Conservation (phyloP, 2,113 vertebrate species). For the Willisornis vidua region DNA sequence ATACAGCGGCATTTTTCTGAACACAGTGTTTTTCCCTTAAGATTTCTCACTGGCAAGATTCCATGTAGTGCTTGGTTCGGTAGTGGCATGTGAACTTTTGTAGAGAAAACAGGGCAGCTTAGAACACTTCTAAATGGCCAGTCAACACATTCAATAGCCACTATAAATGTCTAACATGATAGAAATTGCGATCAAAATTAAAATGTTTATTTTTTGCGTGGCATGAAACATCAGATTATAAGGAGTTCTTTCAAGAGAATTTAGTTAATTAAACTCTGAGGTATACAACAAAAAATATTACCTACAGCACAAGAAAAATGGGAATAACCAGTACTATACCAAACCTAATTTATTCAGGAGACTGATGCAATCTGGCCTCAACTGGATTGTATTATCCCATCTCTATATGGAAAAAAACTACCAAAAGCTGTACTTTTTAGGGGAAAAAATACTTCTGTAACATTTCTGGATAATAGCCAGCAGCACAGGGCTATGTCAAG, state of each 20-base stretch:
- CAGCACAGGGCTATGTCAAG: constrained; percentile 53
- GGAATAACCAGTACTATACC: neutral
- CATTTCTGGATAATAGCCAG: constrained; percentile 52
- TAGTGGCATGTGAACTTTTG: constrained; percentile 39
- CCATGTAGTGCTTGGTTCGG: neutral
- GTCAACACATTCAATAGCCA: neutral
- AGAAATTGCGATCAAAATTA: neutral
- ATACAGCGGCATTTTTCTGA: constrained; percentile 58
- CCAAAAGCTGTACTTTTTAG: constrained; percentile 48
- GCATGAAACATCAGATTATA: neutral
- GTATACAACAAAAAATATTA: neutral
- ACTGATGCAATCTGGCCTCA: constrained; percentile 22
- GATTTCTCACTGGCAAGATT: constrained; percentile 44
- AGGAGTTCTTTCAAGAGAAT: neutral
- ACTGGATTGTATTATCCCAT: constrained; percentile 19
- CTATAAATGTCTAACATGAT: neutral
- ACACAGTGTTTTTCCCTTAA: constrained; percentile 51
- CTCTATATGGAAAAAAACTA: neutral
- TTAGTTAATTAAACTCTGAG: neutral
- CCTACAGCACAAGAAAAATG: neutral
- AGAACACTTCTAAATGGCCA: neutral
- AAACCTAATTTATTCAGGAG: constrained; percentile 37
- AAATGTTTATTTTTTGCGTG: neutral
- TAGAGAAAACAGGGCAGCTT: neutral
- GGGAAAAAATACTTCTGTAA: constrained; percentile 26